Base-by-base conservation (phyloP, 2,797 vertebrate genomes). In the Octomys mimax region DNA sequence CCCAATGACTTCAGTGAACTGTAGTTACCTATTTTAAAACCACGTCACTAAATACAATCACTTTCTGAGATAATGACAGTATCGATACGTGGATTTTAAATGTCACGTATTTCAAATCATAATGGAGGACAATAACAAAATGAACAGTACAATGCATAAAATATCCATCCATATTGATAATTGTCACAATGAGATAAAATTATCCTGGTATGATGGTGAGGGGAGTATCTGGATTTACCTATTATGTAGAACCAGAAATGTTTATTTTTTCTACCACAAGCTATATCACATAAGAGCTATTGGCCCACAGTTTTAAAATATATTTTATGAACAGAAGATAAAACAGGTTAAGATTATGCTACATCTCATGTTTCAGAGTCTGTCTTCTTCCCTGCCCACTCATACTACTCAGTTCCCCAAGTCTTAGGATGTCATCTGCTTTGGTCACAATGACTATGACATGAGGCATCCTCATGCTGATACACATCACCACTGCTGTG, bases 321-420 rank as follows among this genome's bases (percentile, higher is more conserved):
- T 64, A 52, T 71, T 95, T 91, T 64, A 78, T 89, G 62, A 71
- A 24, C 6, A 92, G 16, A 39, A 91, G 75, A 52, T 31, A 64
- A 26, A 70, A n/a, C 31, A 5, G 59, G 46, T 52, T 79, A 52
- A 9, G 24, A 31, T 26, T 54, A 54, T 31, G 3, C 79, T 64
- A 62, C 52, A 83, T 39, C 21, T 81, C n/a, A 19, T 36, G 18
- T 77, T 89, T 91, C 12, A 54, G 66, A 79, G 73, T 73, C 2
- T 54, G 22, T 71, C 49, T 62, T 4, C 6, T 70, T 21, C 6
- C 5, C 33, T 85, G 11, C 24, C 9, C 3, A 78, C 24, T 80
- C 26, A 79, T n/a, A 6, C 18, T 85, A 8, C 10, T 66, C 16
- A 62, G 26, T 87, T 80, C 7, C 26, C 5, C 31, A 87, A 82